A percentile compares a stretch with the other conserved stretches of the same genome.
Evolutionary conservation across 2,113 vertebrate genomes (phyloP).

Genomic region (Burhinus oedicnemus): DNA sequence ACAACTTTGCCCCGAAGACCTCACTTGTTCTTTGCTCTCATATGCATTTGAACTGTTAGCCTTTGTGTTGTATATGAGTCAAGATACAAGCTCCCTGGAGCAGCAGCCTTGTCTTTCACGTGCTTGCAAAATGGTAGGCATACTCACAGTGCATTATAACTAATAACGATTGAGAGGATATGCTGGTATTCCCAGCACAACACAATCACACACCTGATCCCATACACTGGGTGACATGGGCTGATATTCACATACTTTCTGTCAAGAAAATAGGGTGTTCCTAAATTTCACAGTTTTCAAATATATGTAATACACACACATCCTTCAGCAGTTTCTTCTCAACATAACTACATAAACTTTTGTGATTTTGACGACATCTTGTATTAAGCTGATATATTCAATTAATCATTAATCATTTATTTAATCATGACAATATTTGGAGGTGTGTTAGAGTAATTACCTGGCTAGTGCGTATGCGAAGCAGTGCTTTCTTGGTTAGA

Average conservation of each 20-base stretch:
- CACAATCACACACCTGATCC: background rate
- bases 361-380: background rate
- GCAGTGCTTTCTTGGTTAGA: background rate
- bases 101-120: background rate
- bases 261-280: background rate
- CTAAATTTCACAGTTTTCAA: background rate
- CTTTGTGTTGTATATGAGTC: background rate
- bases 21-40: background rate
- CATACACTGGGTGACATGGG: background rate
- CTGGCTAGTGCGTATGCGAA: background rate
- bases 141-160: background rate
- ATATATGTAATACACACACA: background rate
- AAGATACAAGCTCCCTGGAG: background rate
- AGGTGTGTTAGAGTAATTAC: background rate
- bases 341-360: background rate
- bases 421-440: background rate
- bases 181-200: background rate
- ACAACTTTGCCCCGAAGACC: background rate
- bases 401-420: background rate
- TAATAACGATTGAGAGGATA: background rate
- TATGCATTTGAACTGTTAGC: conserved; percentile 24
- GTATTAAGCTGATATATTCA: background rate
- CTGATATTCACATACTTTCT: background rate
- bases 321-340: background rate
- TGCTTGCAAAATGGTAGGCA: background rate